phyloP scores from a whole-genome alignment of 2,797 vertebrate species.

The Chloroceryle amazona region DNA sequence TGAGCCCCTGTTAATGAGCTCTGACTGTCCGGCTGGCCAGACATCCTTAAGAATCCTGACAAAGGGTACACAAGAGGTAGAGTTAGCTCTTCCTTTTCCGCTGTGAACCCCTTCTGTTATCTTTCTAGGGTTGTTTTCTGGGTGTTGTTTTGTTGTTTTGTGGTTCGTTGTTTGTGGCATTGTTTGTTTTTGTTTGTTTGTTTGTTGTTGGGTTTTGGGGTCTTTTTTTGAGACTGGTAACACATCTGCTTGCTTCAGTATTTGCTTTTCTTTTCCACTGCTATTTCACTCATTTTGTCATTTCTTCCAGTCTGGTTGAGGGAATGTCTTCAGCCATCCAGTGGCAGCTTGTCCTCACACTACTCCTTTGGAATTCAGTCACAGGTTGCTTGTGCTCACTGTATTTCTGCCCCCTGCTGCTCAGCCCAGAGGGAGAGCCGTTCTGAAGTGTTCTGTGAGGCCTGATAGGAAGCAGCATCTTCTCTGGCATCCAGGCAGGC shows the following conservation, averaged over 20 bases:
- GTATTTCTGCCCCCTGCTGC: neutral
- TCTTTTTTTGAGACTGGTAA: neutral
- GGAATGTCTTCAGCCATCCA: neutral
- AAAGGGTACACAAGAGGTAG: neutral
- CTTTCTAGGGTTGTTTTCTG: neutral
- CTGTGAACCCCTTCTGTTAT: neutral
- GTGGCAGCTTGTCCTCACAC: neutral
- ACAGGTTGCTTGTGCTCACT: rapidly evolving
- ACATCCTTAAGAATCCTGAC: neutral
- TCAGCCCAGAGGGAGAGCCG: neutral
- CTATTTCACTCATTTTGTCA: neutral
- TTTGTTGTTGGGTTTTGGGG: too few relatives aligned
- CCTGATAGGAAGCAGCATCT: neutral
- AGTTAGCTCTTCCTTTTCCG: neutral
- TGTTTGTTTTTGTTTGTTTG: too few relatives aligned
- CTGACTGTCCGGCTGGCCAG: neutral
- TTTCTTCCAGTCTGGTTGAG: neutral
- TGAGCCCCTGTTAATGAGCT: neutral
- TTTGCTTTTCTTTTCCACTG: neutral
- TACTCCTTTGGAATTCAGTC: neutral
- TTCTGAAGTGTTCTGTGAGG: neutral
- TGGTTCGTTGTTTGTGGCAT: too few relatives aligned
- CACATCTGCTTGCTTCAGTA: neutral
- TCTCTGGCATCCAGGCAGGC: neutral
- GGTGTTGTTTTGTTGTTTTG: neutral